Evolutionary conservation across 2,888 invertebrate species (phyloP).

Genomic region (Mongoloraphidia duomilia): DNA sequence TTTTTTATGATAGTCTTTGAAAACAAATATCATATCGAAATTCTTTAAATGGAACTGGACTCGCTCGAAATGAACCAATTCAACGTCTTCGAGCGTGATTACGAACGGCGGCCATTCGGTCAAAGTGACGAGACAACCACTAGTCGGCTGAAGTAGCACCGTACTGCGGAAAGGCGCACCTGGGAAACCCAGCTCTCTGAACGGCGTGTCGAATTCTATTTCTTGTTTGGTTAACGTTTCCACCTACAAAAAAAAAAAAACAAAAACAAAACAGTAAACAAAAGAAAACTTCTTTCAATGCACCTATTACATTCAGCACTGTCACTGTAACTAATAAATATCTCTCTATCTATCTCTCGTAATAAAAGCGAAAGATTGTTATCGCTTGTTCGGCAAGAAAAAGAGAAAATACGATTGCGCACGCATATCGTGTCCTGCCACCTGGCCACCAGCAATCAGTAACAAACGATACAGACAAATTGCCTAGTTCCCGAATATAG

Average conservation of each 20-base stretch:
- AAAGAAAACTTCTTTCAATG: background rate
- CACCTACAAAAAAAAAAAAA: constrained; percentile 31
- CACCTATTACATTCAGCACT: too few species aligned
- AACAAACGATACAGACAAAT: too few species aligned
- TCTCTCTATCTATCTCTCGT: background rate
- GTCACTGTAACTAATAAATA: too few species aligned
- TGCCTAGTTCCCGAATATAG: too few species aligned
- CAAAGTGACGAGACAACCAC: constrained; percentile 91
- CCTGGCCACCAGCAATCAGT: too few species aligned
- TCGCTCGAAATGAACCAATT: constrained; percentile 96
- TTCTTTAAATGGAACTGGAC: constrained; percentile 98
- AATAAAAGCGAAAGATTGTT: background rate
- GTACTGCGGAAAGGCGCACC: constrained; percentile 96
- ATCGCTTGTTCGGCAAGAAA: too few species aligned
- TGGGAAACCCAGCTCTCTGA: constrained; percentile 93
- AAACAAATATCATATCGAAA: constrained; percentile 99
- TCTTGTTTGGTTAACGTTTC: constrained; percentile 92
- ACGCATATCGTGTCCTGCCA: too few species aligned
- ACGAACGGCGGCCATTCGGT: constrained; percentile 99
- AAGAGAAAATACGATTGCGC: too few species aligned
- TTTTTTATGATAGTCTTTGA: constrained; percentile 92
- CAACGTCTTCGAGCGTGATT: constrained; percentile 92
- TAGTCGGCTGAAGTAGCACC: constrained; percentile 91
- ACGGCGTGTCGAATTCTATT: constrained; percentile 97
- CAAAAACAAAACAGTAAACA: background rate